Conservation (phyloP, 2,888 invertebrate genomes). For the Noctua pronuba region DNA sequence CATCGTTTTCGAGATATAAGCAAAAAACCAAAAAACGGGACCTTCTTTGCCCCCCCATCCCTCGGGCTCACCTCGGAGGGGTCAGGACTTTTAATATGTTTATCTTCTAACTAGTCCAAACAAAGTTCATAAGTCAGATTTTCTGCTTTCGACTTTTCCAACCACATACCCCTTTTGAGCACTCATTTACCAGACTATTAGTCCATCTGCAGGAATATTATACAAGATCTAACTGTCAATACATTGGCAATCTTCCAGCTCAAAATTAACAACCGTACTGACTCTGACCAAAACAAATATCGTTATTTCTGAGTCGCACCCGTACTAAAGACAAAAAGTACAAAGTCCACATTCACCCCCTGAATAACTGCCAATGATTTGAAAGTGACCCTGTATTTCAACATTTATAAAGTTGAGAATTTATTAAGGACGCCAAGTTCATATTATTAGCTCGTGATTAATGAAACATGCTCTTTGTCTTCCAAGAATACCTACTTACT, state of each 20-base stretch:
- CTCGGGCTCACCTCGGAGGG: too few species aligned
- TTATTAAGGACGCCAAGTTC: neutral
- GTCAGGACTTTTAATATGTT: too few species aligned
- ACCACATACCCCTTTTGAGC: too few species aligned
- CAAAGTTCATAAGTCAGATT: too few species aligned
- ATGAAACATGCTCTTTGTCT: slow-evolving; percentile 30
- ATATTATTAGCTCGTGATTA: slow-evolving; percentile 31
- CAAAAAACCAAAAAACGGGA: too few species aligned
- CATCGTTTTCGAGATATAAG: too few species aligned
- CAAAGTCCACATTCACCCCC: neutral
- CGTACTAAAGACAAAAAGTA: neutral
- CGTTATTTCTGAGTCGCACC: neutral
- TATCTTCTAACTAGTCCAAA: too few species aligned
- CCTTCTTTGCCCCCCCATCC: too few species aligned
- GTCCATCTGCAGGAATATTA: neutral
- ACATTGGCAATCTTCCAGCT: neutral
- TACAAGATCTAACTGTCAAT: neutral
- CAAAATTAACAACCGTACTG: neutral
- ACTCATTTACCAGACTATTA: too few species aligned
- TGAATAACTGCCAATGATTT: neutral
- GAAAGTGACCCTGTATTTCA: neutral
- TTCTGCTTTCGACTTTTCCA: too few species aligned
- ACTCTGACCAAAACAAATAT: neutral
- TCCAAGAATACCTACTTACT: slow-evolving; percentile 15
- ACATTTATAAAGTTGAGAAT: neutral